Conservation (phyloP, 2,888 invertebrate species). For the Marronus borbonicus region DNA sequence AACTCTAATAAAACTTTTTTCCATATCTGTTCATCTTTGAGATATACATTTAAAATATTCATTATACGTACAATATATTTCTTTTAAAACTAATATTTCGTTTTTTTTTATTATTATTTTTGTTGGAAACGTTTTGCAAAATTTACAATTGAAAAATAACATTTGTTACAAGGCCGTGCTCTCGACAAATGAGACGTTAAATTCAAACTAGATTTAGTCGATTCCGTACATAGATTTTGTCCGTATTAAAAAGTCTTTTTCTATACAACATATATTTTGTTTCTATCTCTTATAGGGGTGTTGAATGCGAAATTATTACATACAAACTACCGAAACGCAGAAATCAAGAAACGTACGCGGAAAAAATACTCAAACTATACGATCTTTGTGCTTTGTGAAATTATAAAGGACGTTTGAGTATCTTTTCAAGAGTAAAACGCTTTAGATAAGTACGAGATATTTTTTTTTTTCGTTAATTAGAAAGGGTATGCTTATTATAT, state of each 20-base stretch:
- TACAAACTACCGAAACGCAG: too few relatives aligned
- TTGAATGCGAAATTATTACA: neutral
- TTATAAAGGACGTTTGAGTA: too few relatives aligned
- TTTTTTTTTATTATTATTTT: conserved; percentile 56
- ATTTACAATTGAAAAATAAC: conserved; percentile 55
- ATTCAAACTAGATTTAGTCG: neutral
- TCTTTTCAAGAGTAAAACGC: too few relatives aligned
- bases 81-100: neutral
- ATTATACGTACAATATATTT: conserved; percentile 27
- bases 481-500: neutral
- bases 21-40: conserved; percentile 44
- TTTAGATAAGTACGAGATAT: too few relatives aligned
- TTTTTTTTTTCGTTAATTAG: neutral
- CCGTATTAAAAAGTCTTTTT: neutral
- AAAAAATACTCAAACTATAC: neutral
- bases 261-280: conserved; percentile 1
- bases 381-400: too few relatives aligned
- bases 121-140: conserved; percentile 63
- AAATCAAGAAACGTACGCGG: neutral
- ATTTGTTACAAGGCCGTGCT: conserved; percentile 30
- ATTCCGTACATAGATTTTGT: neutral
- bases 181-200: conserved; percentile 22
- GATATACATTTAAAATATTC: conserved; percentile 58
- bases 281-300: neutral
- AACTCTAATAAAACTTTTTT: conserved; percentile 1